Percentiles rank a stretch among this genome's conserved stretches.
These are phyloP conservation scores for Drosophila phalerata DNA, from an alignment of 2,888 invertebrate genomes.

Conservation along the genomic window DNA sequence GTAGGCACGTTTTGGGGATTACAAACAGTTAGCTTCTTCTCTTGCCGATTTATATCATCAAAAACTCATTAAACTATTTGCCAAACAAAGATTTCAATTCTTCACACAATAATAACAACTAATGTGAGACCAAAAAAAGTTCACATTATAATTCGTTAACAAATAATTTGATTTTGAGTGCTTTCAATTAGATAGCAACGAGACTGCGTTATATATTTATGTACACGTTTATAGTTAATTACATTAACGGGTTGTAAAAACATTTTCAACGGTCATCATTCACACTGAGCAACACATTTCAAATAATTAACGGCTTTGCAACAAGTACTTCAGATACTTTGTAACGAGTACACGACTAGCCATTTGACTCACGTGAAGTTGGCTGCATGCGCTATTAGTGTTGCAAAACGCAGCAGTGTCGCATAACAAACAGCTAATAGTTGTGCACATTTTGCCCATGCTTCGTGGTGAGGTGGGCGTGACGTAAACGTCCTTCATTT, in stretches of 20 bases:
- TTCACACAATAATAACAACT: slow-evolving; percentile 15
- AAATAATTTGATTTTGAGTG: slow-evolving; percentile 19
- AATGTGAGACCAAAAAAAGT: slow-evolving; percentile 47
- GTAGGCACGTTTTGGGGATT: not conserved
- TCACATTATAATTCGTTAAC: slow-evolving; percentile 13
- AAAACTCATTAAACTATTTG: slow-evolving; percentile 49
- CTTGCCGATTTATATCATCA: slow-evolving; percentile 27
- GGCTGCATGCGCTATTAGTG: not conserved
- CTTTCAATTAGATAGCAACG: slow-evolving; percentile 28
- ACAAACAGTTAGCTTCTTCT: not conserved
- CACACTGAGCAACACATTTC: not conserved
- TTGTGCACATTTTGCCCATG: slow-evolving; percentile 26
- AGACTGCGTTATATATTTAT: not conserved
- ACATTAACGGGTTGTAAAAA: not conserved
- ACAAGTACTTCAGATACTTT: not conserved
- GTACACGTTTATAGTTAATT: not conserved
- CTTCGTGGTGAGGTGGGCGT: slow-evolving; percentile 49
- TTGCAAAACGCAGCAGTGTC: slow-evolving; percentile 9
- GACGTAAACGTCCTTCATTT: slow-evolving; percentile 67
- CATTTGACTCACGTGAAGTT: slow-evolving; percentile 35
- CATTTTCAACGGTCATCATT: not conserved
- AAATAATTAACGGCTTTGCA: not conserved
- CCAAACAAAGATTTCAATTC: slow-evolving; percentile 5
- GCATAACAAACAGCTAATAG: slow-evolving; percentile 38
- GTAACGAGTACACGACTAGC: slow-evolving; percentile 1